Conservation (phyloP, 2,113 vertebrate species). For the Thalassoma bifasciatum region DNA sequence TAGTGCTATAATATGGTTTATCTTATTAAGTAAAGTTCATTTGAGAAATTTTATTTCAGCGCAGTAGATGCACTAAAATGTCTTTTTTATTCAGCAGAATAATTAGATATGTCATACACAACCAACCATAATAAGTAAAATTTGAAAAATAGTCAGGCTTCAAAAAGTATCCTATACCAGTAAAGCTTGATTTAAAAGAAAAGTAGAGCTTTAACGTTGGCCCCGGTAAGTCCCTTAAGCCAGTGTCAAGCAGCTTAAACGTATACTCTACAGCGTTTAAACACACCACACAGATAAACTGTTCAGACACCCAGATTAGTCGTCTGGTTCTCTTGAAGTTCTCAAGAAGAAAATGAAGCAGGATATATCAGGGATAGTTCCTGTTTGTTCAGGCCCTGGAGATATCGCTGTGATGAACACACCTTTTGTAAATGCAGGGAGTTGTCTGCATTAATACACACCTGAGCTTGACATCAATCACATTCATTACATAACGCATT, state of each 20-base stretch:
- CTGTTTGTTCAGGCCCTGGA: not conserved
- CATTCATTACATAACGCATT: not conserved
- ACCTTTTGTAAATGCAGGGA: slow-evolving; percentile 27
- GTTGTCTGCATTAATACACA: slow-evolving; percentile 4
- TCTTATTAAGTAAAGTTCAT: too few relatives aligned
- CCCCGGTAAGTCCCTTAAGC: slow-evolving; percentile 17
- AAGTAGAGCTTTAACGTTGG: not conserved
- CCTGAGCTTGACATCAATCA: not conserved
- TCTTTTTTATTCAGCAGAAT: too few relatives aligned
- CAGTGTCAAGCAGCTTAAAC: slow-evolving; percentile 54
- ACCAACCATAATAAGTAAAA: too few relatives aligned
- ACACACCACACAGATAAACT: slow-evolving; percentile 39
- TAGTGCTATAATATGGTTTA: too few relatives aligned
- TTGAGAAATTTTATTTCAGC: too few relatives aligned
- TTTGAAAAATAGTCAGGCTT: too few relatives aligned
- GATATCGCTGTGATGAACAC: slow-evolving; percentile 14
- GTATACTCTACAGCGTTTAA: slow-evolving; percentile 41
- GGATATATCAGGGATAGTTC: not conserved
- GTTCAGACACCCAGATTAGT: slow-evolving; percentile 38
- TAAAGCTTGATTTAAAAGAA: not conserved
- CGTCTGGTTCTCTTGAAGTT: slow-evolving; percentile 23
- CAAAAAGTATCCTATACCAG: too few relatives aligned
- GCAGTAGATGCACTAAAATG: too few relatives aligned
- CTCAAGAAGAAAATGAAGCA: not conserved
- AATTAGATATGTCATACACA: too few relatives aligned